These are phyloP conservation scores for Rhinella marina DNA, from an alignment of 2,797 vertebrate species.

Conservation along the genomic window DNA sequence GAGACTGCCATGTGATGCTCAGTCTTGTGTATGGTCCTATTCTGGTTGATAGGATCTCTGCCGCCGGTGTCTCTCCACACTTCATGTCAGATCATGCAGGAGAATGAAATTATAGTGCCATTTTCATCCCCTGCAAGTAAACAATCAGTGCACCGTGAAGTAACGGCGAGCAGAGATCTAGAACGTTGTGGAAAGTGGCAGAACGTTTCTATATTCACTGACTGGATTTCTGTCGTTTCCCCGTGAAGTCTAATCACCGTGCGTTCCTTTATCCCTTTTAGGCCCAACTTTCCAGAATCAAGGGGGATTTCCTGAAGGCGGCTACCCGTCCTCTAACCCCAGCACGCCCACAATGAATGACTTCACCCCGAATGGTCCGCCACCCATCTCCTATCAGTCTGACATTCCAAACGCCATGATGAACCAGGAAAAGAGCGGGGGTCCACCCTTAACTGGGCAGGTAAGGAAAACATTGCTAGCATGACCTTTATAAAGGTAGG, in stretches of 20 bases:
- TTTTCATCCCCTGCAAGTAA: too few relatives aligned
- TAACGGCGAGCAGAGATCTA: too few relatives aligned
- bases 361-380: conserved; percentile 74
- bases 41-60: neutral
- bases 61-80: too few relatives aligned
- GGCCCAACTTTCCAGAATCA: conserved; percentile 84
- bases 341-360: conserved; percentile 79
- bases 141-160: too few relatives aligned
- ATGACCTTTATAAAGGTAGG: too few relatives aligned
- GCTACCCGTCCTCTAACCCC: conserved; percentile 78
- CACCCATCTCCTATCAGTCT: conserved; percentile 83
- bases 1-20: neutral
- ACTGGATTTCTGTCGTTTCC: too few relatives aligned
- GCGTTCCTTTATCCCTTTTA: conserved; percentile 48
- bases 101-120: too few relatives aligned
- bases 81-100: too few relatives aligned
- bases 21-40: neutral
- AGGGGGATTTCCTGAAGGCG: conserved; percentile 80
- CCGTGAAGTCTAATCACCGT: too few relatives aligned
- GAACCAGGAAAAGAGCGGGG: conserved; percentile 81
- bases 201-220: too few relatives aligned
- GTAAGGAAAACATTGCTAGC: conserved; percentile 68
- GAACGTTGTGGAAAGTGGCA: too few relatives aligned
- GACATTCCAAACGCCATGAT: conserved; percentile 84
- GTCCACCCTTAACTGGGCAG: conserved; percentile 77